Conservation (phyloP, 2,797 vertebrate species). For the Geotrypetes seraphini region DNA sequence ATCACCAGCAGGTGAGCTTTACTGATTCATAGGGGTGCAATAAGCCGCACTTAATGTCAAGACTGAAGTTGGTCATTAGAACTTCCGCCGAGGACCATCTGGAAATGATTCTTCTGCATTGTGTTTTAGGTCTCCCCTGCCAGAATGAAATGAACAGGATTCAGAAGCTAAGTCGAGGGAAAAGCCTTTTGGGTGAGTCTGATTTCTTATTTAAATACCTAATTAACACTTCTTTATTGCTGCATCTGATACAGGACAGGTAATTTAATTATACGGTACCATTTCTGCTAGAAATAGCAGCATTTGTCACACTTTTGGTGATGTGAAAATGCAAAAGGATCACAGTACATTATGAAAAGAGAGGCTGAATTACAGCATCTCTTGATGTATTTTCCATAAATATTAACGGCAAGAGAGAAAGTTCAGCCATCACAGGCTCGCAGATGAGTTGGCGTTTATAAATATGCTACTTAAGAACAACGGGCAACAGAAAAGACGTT, state of each 20-base stretch:
- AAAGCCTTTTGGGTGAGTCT: slow-evolving; percentile 83
- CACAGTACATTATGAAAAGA: too few species aligned
- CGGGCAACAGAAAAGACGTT: too few species aligned
- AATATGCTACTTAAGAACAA: too few species aligned
- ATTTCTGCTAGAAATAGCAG: slow-evolving; percentile 10
- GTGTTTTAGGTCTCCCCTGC: slow-evolving; percentile 81
- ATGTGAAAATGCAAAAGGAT: slow-evolving; percentile 23
- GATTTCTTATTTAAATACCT: slow-evolving; percentile 35
- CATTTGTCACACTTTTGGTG: slow-evolving; percentile 5
- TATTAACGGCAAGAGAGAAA: too few species aligned
- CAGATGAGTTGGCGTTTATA: too few species aligned
- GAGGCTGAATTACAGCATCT: too few species aligned
- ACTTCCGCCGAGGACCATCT: slow-evolving; percentile 41
- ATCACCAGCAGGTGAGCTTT: slow-evolving; percentile 35
- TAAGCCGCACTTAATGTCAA: slow-evolving; percentile 33
- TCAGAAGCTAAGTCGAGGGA: slow-evolving; percentile 81
- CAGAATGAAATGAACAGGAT: slow-evolving; percentile 92
- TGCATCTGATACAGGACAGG: slow-evolving; percentile 22
- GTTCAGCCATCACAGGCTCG: too few species aligned
- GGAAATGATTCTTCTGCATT: slow-evolving; percentile 47
- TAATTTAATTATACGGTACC: slow-evolving; percentile 34
- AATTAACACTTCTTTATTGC: slow-evolving; percentile 46
- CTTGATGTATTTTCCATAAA: too few species aligned
- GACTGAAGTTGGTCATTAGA: slow-evolving; percentile 39
- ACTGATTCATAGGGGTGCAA: slow-evolving; percentile 42